phyloP scores from a whole-genome alignment of 2,888 invertebrate genomes.

The Campaea margaritaria region DNA sequence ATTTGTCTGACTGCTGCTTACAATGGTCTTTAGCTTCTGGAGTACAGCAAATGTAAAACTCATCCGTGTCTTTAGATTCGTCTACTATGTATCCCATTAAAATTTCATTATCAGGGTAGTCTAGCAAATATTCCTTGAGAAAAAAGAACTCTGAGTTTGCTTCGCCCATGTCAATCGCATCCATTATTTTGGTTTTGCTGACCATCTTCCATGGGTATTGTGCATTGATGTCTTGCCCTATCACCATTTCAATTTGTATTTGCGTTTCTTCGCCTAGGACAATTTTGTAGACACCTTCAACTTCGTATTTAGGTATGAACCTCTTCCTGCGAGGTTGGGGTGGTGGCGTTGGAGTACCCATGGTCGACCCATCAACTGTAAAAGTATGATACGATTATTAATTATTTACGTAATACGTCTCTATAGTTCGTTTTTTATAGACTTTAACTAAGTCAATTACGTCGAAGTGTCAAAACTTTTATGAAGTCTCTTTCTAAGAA shows the following conservation, averaged over 20 bases:
- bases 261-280: constrained; percentile 85
- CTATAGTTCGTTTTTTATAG: neutral
- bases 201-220: constrained; percentile 91
- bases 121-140: constrained; percentile 68
- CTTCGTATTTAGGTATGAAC: constrained; percentile 80
- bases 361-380: constrained; percentile 53
- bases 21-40: constrained; percentile 83
- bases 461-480: neutral
- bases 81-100: constrained; percentile 89
- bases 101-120: constrained; percentile 72
- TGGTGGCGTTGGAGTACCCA: constrained; percentile 49
- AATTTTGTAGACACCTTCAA: constrained; percentile 84
- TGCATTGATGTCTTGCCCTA: constrained; percentile 88
- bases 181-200: constrained; percentile 85
- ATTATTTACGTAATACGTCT: neutral
- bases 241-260: constrained; percentile 85
- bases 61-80: constrained; percentile 86
- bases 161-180: constrained; percentile 85
- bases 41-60: constrained; percentile 89
- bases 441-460: neutral
- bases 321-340: constrained; percentile 71
- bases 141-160: constrained; percentile 77
- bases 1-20: constrained; percentile 76
- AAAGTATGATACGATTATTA: neutral
- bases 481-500: neutral